A percentile compares a stretch with the other conserved stretches of the same genome.
These are phyloP conservation scores for Pseudococcus longispinus DNA, from an alignment of 2,888 invertebrate genomes.

Conservation along the genomic window DNA sequence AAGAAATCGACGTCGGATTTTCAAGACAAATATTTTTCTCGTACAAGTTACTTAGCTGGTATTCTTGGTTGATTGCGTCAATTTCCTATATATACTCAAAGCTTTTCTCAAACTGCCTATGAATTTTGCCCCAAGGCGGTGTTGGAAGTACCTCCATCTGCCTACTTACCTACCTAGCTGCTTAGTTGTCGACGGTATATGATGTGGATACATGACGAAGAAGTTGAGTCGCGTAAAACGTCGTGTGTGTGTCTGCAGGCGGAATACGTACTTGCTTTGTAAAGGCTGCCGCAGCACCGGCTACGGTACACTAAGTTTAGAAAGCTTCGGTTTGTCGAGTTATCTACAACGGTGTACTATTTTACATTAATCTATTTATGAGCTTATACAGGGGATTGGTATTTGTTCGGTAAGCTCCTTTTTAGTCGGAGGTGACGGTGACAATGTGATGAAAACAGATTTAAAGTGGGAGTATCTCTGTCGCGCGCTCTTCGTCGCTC, in stretches of 20 bases:
- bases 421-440: conserved; percentile 11
- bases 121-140: too few relatives aligned
- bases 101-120: too few relatives aligned
- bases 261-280: background rate
- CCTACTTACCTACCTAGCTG: too few relatives aligned
- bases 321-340: conserved; percentile 6
- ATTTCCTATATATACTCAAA: too few relatives aligned
- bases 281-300: background rate
- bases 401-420: conserved; percentile 25
- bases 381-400: conserved; percentile 39
- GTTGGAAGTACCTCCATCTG: too few relatives aligned
- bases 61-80: too few relatives aligned
- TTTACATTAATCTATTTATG: conserved; percentile 45
- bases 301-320: background rate
- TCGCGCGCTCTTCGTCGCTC: background rate
- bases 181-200: too few relatives aligned
- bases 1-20: background rate
- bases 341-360: conserved; percentile 4
- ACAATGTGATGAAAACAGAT: conserved; percentile 31
- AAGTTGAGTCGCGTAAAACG: background rate
- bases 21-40: background rate
- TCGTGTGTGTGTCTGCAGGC: background rate
- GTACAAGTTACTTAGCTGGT: too few relatives aligned
- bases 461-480: conserved; percentile 3
- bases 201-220: background rate